Evolutionary conservation across 2,888 invertebrate species (phyloP).

Genomic region (Pachymerium ferrugineum): DNA sequence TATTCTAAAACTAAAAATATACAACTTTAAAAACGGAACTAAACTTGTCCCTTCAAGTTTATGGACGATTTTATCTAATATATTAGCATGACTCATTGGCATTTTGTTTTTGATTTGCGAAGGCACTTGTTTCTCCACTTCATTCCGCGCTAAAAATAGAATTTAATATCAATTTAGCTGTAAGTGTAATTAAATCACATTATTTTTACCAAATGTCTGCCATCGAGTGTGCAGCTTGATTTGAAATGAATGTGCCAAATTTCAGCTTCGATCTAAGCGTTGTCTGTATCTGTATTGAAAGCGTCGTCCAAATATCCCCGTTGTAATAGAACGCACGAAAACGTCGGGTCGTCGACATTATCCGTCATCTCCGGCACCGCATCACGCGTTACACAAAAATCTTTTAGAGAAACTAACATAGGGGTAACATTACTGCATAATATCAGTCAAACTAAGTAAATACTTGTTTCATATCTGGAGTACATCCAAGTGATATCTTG

Average conservation of each 20-base stretch:
- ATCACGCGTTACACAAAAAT: not conserved
- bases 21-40: not conserved
- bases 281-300: slow-evolving; percentile 44
- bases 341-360: not conserved
- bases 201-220: slow-evolving; percentile 11
- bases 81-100: slow-evolving; percentile 5
- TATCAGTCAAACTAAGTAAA: not conserved
- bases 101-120: slow-evolving; percentile 7
- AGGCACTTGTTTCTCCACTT: no score
- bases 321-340: slow-evolving; percentile 39
- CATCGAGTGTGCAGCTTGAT: not conserved
- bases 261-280: slow-evolving; percentile 42
- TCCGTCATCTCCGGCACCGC: not conserved
- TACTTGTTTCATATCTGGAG: slow-evolving; percentile 20
- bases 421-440: no score
- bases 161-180: not conserved
- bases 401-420: not conserved
- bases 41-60: slow-evolving; percentile 17
- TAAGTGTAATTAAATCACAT: not conserved
- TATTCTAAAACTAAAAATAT: not conserved
- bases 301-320: slow-evolving; percentile 47
- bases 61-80: slow-evolving; percentile 15
- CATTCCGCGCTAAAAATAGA: not conserved
- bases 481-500: not conserved
- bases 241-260: slow-evolving; percentile 40